A percentile compares a stretch with the other conserved stretches of the same genome.
Conservation (phyloP, 64 coral and sea anemone species). For the Cladopsammia gracilis region DNA sequence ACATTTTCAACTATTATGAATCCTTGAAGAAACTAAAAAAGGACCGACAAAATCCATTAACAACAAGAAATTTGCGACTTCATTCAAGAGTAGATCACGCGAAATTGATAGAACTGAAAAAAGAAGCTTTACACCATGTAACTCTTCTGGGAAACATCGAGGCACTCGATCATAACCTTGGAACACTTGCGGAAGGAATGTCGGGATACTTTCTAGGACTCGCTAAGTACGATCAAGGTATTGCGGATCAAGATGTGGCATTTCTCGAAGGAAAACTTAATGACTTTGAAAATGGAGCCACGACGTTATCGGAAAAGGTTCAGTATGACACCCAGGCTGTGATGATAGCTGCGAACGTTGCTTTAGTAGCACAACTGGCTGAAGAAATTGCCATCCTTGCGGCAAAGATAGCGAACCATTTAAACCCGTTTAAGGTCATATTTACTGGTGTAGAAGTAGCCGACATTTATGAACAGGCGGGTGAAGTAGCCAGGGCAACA, state of each 20-base stretch:
- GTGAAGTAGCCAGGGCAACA: neutral
- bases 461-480: constrained; percentile 9
- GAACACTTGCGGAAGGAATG: neutral
- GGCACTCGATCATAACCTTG: constrained; percentile 27
- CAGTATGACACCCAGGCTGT: neutral
- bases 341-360: neutral
- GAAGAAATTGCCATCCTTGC: neutral
- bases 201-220: constrained; percentile 7
- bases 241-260: constrained; percentile 8
- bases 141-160: constrained; percentile 28
- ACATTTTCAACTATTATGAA: constrained; percentile 46
- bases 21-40: constrained; percentile 14
- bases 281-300: neutral
- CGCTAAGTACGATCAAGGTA: constrained; percentile 32
- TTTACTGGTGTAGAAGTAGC: neutral
- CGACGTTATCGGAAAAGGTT: neutral
- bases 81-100: constrained; percentile 34
- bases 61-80: neutral
- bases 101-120: constrained; percentile 37
- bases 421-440: constrained; percentile 36
- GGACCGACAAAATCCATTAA: neutral
- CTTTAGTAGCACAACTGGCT: neutral
- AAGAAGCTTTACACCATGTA: neutral
- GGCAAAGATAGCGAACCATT: neutral
- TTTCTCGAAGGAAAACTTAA: constrained; percentile 16